Percentiles rank a stretch among this genome's conserved stretches.
phyloP scores from a whole-genome alignment of 2,113 vertebrate species.

The Perognathus longimembris region DNA sequence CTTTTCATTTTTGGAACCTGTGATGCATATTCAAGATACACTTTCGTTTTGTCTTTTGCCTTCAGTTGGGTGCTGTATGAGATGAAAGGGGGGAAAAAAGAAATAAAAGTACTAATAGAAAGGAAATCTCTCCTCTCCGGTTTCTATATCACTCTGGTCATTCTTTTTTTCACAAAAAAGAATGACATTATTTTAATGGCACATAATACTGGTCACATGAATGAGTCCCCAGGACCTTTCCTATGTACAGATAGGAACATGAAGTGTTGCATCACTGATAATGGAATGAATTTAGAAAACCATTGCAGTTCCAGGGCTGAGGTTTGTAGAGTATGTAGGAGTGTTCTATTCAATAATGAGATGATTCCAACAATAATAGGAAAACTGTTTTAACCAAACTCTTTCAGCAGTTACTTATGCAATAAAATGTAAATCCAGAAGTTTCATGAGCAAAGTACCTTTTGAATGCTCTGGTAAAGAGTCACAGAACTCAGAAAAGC shows the following conservation, averaged over 20 bases:
- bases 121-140: constrained; percentile 74
- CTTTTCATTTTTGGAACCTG: constrained; percentile 92
- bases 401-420: constrained; percentile 58
- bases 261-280: constrained; percentile 69
- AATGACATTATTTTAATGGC: constrained; percentile 73
- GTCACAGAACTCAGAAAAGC: constrained; percentile 62
- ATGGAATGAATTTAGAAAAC: constrained; percentile 76
- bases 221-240: constrained; percentile 44
- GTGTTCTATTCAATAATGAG: constrained; percentile 68
- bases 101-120: constrained; percentile 74
- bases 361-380: constrained; percentile 58
- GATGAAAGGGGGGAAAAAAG: constrained; percentile 29
- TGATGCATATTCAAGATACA: constrained; percentile 93
- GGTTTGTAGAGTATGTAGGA: constrained; percentile 57
- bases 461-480: constrained; percentile 49
- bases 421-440: constrained; percentile 59
- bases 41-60: constrained; percentile 88
- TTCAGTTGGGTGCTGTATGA: constrained; percentile 86
- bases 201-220: constrained; percentile 76
- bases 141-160: constrained; percentile 70
- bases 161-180: constrained; percentile 74
- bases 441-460: constrained; percentile 46
- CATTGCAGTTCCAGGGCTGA: constrained; percentile 6
- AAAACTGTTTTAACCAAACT: constrained; percentile 66
- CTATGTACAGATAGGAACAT: constrained; percentile 58